Evolutionary conservation across 2,888 invertebrate genomes (phyloP).

Genomic region (Hypselothyrea guttata): DNA sequence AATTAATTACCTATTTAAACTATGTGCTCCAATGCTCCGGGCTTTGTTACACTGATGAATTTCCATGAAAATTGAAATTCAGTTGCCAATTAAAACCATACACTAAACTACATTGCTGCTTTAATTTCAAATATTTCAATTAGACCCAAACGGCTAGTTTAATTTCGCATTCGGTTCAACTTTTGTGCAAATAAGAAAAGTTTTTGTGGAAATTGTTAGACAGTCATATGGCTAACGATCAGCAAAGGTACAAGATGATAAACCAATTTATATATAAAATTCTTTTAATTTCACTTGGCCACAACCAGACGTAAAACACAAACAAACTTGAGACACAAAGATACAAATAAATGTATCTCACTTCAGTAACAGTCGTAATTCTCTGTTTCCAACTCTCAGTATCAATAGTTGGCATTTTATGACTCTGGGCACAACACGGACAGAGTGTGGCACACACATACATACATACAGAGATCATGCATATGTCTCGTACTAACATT

Average conservation of each 20-base stretch:
- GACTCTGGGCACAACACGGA: conserved; percentile 26
- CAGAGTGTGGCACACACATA: conserved; percentile 11
- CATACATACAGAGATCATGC: conserved; percentile 8
- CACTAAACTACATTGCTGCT: conserved; percentile 15
- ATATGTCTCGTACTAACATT: conserved; percentile 57
- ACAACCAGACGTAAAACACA: conserved; percentile 13
- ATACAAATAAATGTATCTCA: not conserved
- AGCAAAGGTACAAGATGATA: not conserved
- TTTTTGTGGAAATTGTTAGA: conserved; percentile 10
- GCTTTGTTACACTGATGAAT: no score
- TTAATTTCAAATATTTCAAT: conserved; percentile 15
- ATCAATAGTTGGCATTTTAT: conserved; percentile 6
- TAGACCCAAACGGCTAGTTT: conserved; percentile 3
- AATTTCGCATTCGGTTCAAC: conserved; percentile 8
- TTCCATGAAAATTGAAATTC: no score
- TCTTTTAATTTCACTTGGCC: conserved; percentile 43
- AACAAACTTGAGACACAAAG: not conserved
- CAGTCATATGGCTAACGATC: conserved; percentile 16
- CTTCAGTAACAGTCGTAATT: not conserved
- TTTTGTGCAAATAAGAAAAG: not conserved
- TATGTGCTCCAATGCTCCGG: no score
- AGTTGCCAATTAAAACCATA: conserved; percentile 4
- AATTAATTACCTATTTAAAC: no score
- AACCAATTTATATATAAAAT: conserved; percentile 31
- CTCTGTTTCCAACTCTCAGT: no score